phyloP scores from a whole-genome alignment of 2,797 vertebrate species.

The Neomorphus geoffroyi region DNA sequence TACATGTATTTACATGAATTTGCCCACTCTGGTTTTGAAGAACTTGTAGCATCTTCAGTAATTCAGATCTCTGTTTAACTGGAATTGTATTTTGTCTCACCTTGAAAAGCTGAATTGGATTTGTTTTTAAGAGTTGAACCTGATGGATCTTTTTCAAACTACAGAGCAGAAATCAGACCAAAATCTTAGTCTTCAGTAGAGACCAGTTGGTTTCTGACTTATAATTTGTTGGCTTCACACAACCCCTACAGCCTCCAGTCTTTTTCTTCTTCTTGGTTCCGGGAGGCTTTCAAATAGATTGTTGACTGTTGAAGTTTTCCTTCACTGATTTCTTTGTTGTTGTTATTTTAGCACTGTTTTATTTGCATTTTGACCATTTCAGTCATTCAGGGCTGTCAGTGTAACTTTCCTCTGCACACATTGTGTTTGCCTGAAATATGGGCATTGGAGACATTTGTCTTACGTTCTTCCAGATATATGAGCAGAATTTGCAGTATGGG shows the following conservation, averaged over 20 bases:
- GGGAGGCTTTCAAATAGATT: not conserved
- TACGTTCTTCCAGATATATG: not conserved
- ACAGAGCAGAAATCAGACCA: rapidly evolving
- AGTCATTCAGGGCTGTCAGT: not conserved
- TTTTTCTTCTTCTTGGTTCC: not conserved
- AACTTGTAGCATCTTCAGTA: not conserved
- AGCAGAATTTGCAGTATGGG: not conserved
- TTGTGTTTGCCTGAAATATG: not conserved
- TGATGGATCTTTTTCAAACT: not conserved
- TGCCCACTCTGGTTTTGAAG: not conserved
- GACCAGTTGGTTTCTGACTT: not conserved
- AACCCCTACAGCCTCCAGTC: not conserved
- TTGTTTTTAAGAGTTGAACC: not conserved
- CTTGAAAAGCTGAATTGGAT: not conserved
- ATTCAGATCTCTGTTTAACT: not conserved
- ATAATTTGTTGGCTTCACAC: not conserved
- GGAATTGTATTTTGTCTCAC: not conserved
- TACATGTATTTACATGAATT: not conserved
- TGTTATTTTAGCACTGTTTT: not conserved
- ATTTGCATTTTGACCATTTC: not conserved
- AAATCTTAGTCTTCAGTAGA: not conserved
- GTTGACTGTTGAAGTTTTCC: not conserved
- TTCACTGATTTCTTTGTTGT: not conserved
- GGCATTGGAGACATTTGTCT: not conserved
- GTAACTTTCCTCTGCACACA: not conserved